These are phyloP conservation scores for Coregonus ussuriensis DNA, from an alignment of 2,797 vertebrate species.

Conservation along the genomic window DNA sequence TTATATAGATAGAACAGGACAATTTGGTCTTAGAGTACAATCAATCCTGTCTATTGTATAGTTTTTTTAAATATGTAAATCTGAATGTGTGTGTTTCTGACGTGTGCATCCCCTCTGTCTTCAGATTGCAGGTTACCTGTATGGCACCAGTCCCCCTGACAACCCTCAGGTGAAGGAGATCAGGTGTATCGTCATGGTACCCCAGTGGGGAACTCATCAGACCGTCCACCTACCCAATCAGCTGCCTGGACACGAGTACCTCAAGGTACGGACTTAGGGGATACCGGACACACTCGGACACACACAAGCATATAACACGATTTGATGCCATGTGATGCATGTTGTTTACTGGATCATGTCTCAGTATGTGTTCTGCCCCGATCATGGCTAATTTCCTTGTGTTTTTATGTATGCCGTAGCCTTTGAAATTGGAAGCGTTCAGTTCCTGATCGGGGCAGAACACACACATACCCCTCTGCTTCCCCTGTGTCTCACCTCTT, in stretches of 20 bases:
- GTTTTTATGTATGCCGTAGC: background rate
- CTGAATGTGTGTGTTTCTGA: background rate
- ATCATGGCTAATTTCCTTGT: background rate
- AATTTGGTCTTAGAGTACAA: background rate
- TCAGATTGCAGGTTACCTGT: conserved; percentile 97
- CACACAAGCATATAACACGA: background rate
- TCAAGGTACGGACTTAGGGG: conserved; percentile 80
- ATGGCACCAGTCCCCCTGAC: conserved; percentile 97
- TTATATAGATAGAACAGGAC: no score
- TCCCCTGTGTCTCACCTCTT: background rate
- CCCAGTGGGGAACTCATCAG: conserved; percentile 99
- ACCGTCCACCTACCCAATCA: conserved; percentile 96
- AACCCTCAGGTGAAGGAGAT: conserved; percentile 99
- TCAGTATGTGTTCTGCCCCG: background rate
- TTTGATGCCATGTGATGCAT: no score
- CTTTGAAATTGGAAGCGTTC: background rate
- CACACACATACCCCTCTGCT: background rate
- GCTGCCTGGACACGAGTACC: conserved; percentile 95
- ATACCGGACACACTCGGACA: conserved; percentile 18
- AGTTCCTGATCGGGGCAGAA: background rate
- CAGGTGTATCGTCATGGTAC: conserved; percentile 98
- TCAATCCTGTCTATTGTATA: background rate
- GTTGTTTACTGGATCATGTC: background rate
- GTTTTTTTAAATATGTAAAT: background rate
- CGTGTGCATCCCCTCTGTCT: conserved; percentile 8